Conservation (phyloP, 2,888 invertebrate genomes). For the Troides aeacus region DNA sequence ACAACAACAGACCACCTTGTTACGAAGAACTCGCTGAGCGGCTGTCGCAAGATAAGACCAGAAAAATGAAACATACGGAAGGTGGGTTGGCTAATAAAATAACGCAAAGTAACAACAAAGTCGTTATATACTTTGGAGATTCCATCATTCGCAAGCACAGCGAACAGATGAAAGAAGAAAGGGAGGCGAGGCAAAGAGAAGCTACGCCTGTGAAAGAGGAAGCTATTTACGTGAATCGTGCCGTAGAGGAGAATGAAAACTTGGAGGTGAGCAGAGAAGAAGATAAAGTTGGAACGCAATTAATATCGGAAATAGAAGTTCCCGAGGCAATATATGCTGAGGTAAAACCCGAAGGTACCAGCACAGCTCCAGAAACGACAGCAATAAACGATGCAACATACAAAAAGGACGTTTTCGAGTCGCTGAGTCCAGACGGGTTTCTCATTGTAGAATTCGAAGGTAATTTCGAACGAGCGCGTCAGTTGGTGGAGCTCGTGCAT, state of each 20-base stretch:
- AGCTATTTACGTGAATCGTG: slow-evolving; percentile 69
- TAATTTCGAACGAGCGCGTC: slow-evolving; percentile 80
- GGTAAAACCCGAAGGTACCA: slow-evolving; percentile 51
- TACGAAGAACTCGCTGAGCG: slow-evolving; percentile 72
- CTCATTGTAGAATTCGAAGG: slow-evolving; percentile 82
- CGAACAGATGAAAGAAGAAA: slow-evolving; percentile 68
- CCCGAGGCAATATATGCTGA: slow-evolving; percentile 74
- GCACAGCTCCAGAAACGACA: slow-evolving; percentile 48
- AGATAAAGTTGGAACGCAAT: slow-evolving; percentile 59
- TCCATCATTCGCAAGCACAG: slow-evolving; percentile 78
- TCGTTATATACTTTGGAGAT: slow-evolving; percentile 87
- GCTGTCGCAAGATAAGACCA: slow-evolving; percentile 72
- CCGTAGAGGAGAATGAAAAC: slow-evolving; percentile 61
- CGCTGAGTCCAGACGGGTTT: slow-evolving; percentile 76
- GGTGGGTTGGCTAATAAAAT: slow-evolving; percentile 67
- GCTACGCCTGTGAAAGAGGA: slow-evolving; percentile 54
- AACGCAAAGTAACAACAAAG: slow-evolving; percentile 81
- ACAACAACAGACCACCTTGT: slow-evolving; percentile 69
- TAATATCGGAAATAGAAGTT: slow-evolving; percentile 64
- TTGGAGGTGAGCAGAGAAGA: slow-evolving; percentile 55
- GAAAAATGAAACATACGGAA: slow-evolving; percentile 61
- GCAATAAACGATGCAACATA: slow-evolving; percentile 68
- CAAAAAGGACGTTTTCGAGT: slow-evolving; percentile 66
- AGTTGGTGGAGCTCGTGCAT: slow-evolving; percentile 81
- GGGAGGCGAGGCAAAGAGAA: slow-evolving; percentile 46